phyloP scores from a whole-genome alignment of 2,888 invertebrate species.

The Machimus rusticus region DNA sequence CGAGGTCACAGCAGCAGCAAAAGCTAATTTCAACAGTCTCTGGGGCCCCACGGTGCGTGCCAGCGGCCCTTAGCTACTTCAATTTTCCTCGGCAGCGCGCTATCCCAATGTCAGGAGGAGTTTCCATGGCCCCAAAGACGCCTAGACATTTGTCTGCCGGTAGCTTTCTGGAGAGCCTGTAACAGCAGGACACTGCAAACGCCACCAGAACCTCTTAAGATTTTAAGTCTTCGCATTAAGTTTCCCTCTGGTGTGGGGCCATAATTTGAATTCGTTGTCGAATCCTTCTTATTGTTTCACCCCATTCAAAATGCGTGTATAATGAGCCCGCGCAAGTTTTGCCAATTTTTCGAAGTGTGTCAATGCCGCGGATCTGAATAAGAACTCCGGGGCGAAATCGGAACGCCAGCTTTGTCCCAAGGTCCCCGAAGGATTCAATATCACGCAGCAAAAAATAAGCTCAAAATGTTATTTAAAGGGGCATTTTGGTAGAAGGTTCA shows the following conservation, averaged over 20 bases:
- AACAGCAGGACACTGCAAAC: not conserved
- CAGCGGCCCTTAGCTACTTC: not conserved
- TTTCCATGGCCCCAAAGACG: not conserved
- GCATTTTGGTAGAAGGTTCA: no score
- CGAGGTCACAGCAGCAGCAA: not conserved
- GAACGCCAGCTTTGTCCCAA: not conserved
- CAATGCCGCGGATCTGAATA: not conserved
- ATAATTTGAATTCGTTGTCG: not conserved
- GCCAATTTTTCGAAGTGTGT: slow-evolving; percentile 8
- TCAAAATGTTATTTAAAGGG: not conserved
- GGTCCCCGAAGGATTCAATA: not conserved
- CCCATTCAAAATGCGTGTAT: not conserved
- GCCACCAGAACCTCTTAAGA: not conserved
- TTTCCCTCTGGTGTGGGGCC: not conserved
- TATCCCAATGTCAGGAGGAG: not conserved
- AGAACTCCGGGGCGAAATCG: not conserved
- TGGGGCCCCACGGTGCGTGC: not conserved
- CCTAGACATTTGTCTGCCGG: not conserved
- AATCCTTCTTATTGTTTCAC: not conserved
- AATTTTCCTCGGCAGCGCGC: not conserved
- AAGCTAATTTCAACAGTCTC: not conserved
- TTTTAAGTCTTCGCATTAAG: slow-evolving; percentile 12
- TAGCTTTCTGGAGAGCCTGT: not conserved
- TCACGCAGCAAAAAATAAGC: not conserved
- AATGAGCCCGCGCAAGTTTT: not conserved